Evolutionary conservation across 2,113 vertebrate genomes (phyloP).

Genomic region (Narcine bancroftii): DNA sequence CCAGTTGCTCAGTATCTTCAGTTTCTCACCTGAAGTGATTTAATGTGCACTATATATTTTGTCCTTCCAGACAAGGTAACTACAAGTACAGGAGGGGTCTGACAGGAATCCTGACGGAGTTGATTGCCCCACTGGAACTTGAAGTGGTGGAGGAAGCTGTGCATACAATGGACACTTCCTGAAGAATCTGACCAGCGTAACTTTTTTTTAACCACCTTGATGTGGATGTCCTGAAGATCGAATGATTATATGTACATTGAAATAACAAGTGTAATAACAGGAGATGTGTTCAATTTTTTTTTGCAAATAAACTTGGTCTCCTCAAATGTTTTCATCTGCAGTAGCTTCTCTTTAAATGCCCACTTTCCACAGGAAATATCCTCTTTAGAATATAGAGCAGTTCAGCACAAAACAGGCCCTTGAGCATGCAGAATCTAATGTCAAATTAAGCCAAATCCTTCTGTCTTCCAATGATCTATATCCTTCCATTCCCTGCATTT

Average conservation of each 20-base stretch:
- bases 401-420: too few species aligned
- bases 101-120: constrained; percentile 59
- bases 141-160: constrained; percentile 65
- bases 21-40: neutral
- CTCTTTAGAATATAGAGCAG: too few species aligned
- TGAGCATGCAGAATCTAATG: too few species aligned
- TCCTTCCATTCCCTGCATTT: too few species aligned
- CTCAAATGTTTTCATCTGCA: neutral
- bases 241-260: neutral
- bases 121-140: constrained; percentile 52
- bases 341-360: neutral
- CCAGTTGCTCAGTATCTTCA: neutral
- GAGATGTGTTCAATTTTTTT: constrained; percentile 13
- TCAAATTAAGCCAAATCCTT: too few species aligned
- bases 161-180: constrained; percentile 71
- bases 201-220: neutral
- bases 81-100: constrained; percentile 68
- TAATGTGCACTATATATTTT: neutral
- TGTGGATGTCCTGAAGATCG: constrained; percentile 1
- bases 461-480: too few species aligned
- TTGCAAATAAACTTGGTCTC: constrained; percentile 35
- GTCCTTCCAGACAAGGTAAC: constrained; percentile 51
- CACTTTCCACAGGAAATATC: neutral
- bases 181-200: constrained; percentile 41
- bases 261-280: neutral